Conservation (phyloP, 1,140 invertebrate species). For the Papilio glaucus region DNA sequence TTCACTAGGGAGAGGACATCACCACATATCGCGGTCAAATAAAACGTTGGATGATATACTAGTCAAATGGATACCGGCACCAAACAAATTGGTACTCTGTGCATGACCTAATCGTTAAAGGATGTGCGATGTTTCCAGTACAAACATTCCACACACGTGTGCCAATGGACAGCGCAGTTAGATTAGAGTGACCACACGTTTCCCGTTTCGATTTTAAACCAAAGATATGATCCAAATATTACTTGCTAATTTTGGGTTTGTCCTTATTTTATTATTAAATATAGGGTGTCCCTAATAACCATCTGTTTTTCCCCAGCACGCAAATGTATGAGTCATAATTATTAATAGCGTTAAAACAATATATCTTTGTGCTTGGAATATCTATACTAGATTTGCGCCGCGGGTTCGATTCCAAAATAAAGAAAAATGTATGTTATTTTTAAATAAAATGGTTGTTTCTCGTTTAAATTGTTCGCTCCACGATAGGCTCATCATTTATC, state of each 20-base stretch:
- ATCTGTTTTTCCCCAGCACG: neutral
- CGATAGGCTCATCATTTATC: neutral
- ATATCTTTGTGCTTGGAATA: neutral
- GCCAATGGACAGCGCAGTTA: neutral
- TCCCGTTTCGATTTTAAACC: neutral
- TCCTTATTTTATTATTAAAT: neutral
- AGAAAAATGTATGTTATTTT: neutral
- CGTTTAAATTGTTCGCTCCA: too few relatives aligned
- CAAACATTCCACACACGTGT: neutral
- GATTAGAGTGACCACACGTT: neutral
- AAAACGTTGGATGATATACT: too few relatives aligned
- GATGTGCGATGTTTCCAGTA: neutral
- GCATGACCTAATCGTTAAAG: neutral
- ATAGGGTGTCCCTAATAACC: neutral
- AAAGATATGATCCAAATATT: neutral
- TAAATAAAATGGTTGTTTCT: too few relatives aligned
- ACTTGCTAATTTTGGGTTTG: neutral
- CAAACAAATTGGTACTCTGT: neutral
- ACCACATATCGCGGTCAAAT: too few relatives aligned
- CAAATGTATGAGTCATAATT: neutral
- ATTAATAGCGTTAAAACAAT: neutral
- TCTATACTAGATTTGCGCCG: too few relatives aligned
- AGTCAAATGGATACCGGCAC: too few relatives aligned
- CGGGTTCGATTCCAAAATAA: neutral
- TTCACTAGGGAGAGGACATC: too few relatives aligned